Evolutionary conservation across 2,113 vertebrate species (phyloP), one percentile per base, ranked within the genome.

Genomic region (Dasyornis broadbenti): DNA sequence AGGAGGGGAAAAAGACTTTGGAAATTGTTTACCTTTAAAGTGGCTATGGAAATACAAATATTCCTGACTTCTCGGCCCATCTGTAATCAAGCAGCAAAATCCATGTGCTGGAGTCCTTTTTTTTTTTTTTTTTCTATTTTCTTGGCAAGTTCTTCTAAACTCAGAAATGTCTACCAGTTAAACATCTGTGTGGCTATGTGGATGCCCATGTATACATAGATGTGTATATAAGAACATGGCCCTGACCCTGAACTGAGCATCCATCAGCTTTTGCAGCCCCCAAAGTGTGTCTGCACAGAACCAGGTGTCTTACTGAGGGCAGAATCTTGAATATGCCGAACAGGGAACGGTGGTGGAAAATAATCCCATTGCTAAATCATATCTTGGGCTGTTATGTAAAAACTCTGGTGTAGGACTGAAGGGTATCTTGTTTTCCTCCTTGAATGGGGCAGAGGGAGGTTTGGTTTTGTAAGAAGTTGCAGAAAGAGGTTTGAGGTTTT

Each of bases 21-120:
- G 94, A 73, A 89, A 85, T 42, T 92, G 45, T 82, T 94, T 92
- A 83, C 78, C 53, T 96, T 96, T 93, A 72, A 94, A 85, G 73
- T 94, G 93, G 64, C 94, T 96, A 18, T 92, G 93, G 92, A 97
- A 96, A 88, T 94, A 95, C 52, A 97, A 96, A 91, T 93, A 90
- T 88, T 91, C 83, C 76, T 64, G 66, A 92, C 86, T 93, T 95
- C 66, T 92, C 13, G 7, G 86, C 73, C 59, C 7, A 16, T 59
- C 88, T 90, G 66, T 82, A 94, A 68, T 89, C 53, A 79, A 89
- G 61, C 73, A 79, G 73, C 30, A 68, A 56, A 87, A 68, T 68
- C 52, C 42, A 33, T 86, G 40, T 79, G 56, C 49, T 96, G 56
- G 16, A 86, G 45, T 60, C 7, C 2, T 20, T 15, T 49, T 70